A percentile compares a stretch with the other conserved stretches of the same genome.
Evolutionary conservation across 1,140 invertebrate genomes (phyloP).

Genomic region (Drosophila sproati): DNA sequence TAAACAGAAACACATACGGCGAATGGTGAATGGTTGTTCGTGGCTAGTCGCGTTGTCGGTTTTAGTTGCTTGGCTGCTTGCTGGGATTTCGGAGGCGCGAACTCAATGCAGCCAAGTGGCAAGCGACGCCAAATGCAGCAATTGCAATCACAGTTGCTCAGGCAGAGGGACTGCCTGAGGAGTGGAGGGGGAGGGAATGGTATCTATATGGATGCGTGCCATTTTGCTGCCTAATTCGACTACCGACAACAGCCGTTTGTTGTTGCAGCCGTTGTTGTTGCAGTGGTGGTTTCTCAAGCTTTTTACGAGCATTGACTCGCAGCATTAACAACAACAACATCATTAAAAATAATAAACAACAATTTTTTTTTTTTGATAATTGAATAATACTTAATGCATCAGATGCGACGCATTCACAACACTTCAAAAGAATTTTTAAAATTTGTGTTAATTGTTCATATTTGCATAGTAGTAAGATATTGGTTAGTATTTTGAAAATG

Average conservation of each 20-base stretch:
- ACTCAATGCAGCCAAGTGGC: conserved; percentile 72
- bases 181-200: neutral
- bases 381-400: conserved; percentile 63
- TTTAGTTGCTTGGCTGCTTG: conserved; percentile 45
- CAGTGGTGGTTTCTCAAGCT: conserved; percentile 56
- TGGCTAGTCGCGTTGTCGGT: conserved; percentile 24
- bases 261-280: conserved; percentile 13
- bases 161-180: neutral
- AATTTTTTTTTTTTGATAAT: conserved; percentile 56
- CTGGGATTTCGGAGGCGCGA: conserved; percentile 73
- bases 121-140: conserved; percentile 70
- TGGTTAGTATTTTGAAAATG: neutral
- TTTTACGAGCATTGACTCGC: conserved; percentile 66
- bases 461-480: conserved; percentile 5
- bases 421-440: neutral
- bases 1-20: conserved; percentile 65
- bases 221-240: conserved; percentile 77
- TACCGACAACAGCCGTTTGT: conserved; percentile 65
- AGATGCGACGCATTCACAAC: conserved; percentile 35
- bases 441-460: conserved; percentile 8
- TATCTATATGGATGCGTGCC: conserved; percentile 73
- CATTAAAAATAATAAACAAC: conserved; percentile 31
- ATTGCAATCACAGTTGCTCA: conserved; percentile 25
- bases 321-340: conserved; percentile 41
- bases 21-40: conserved; percentile 73